These are phyloP conservation scores for Agapornis roseicollis DNA, from an alignment of 2,113 vertebrate genomes.

Conservation along the genomic window DNA sequence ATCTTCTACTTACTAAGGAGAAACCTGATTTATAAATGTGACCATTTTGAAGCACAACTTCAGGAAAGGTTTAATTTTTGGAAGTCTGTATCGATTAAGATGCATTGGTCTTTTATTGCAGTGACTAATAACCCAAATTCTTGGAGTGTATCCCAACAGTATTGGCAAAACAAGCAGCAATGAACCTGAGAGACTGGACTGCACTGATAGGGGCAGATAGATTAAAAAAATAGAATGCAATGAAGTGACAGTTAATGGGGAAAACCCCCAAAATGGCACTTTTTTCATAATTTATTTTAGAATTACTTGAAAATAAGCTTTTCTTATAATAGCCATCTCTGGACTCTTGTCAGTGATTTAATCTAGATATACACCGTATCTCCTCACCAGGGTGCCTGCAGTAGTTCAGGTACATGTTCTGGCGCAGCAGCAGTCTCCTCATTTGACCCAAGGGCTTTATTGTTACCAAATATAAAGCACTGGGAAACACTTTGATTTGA, in stretches of 20 bases:
- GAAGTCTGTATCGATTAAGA: background rate
- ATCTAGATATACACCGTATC: rapidly evolving
- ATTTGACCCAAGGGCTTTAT: background rate
- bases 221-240: background rate
- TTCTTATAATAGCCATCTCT: background rate
- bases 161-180: background rate
- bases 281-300: background rate
- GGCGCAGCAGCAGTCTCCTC: background rate
- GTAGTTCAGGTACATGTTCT: background rate
- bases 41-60: background rate
- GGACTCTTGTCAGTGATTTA: background rate
- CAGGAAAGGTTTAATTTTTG: background rate
- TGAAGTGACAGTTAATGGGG: background rate
- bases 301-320: background rate
- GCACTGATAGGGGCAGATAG: background rate
- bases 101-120: background rate
- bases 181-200: background rate
- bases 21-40: background rate
- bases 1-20: background rate
- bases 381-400: background rate
- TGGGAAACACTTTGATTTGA: slow-evolving; percentile 15
- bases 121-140: background rate
- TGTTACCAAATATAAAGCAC: background rate
- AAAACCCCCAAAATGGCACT: background rate
- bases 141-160: background rate